Evolutionary conservation across 1,140 invertebrate genomes (phyloP), one percentile per base, ranked within the genome.

Genomic region (Hesperophylax magnus): DNA sequence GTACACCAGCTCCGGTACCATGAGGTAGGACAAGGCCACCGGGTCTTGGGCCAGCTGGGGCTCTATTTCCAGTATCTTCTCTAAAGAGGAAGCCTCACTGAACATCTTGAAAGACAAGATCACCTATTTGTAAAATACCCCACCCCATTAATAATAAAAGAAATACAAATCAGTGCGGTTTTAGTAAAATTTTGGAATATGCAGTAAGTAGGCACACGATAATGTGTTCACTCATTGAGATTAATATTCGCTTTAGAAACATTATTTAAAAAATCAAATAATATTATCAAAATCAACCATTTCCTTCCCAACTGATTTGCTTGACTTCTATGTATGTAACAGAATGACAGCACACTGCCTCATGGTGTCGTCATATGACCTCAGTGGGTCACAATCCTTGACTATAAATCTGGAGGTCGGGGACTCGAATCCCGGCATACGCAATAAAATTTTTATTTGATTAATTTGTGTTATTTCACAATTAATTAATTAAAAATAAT

Each of bases 41-140:
- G 82, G 80, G 60, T 84, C 80, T 20, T 81, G 56, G 14, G 74
- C 80, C 24, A 84, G 54, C 7, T 31, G 58, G 9, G 82, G 82
- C 17, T 67, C 61, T 8, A 78, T 52, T 39, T 61, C 58, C 39
- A 84, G 47, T 22, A 81, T 80, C 39, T 74, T 78, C 8, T 84
- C 80, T 11, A 74, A 77, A 0, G 79, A 65, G 15, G 79, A 76
- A 34, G 52, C 52, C 15, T 75, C 71, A 18, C 52, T n/a, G 22
- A 75, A 24, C 14, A 58, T 75, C 47, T 72, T 31, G 67, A 63
- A 61, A 72, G 22, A 52, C 17, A 27, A 72, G 72, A 63, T 24
- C 2, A 63, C 53, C 9, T 15, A 65, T 65, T 31, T 24, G 24
- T 22, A 22, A 22, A 22, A n/a, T 58, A 18, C n/a, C 56, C n/a